Evolutionary conservation across 2,888 invertebrate species (phyloP), one percentile per base, ranked within the genome.

Genomic region (Scaptomyza flava): DNA sequence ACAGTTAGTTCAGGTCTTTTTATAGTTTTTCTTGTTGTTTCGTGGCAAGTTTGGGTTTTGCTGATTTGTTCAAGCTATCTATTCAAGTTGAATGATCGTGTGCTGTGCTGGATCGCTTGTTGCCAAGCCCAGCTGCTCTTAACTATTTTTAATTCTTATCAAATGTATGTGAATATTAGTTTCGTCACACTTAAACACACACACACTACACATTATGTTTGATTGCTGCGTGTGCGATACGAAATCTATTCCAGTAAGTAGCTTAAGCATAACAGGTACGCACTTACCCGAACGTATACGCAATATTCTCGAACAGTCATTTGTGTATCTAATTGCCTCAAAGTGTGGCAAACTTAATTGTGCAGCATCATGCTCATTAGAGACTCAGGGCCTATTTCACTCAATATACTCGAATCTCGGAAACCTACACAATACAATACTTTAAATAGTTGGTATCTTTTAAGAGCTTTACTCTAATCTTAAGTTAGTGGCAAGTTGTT

Each of bases 61-160:
- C 27, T 56, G 36, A 57, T 56, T 63, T 64, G 20, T 8, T 9
- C 20, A 20, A n/a, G 23, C 20, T 52, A 69, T 68, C 61, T 57
- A 43, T 52, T 33, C 20, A 38, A 69, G 38, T 42, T 33, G 23
- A 61, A 48, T 56, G 38, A 68, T 52, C 56, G 54, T 66, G 33
- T 36, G 14, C 8, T 38, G 14, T 33, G 48, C n/a, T 9, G 17
- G 34, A 27, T 41, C 11, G 46, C 20, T 42, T 54, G 72, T 72
- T 72, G 59, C 58, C 62, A 72, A 67, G 48, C 42, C 27, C 38
- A 34, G n/a, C n/a, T 59, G 43, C 48, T 65, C 20, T 27, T 30
- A 42, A 61, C 72, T 62, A 66, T 66, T 57, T 69, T 63, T 45
- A 54, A 34, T 54, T 68, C 63, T 72, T 72, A 72, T 72, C 72